Evolutionary conservation across 2,113 vertebrate species (phyloP).

Genomic region (Azemiops feae): DNA sequence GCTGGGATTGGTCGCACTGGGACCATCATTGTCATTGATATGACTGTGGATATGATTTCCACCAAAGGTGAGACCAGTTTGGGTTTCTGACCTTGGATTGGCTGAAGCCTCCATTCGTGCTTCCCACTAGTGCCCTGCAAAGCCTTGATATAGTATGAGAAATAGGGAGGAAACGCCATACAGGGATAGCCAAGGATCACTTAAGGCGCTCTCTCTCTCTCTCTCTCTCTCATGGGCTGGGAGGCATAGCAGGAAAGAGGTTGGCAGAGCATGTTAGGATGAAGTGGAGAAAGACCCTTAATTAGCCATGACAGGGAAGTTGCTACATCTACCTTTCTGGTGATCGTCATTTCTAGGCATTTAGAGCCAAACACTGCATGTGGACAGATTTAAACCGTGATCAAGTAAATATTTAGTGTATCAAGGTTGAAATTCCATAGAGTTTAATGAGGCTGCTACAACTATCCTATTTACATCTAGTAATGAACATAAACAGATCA

Average conservation of each 20-base stretch:
- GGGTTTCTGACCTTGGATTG: not conserved
- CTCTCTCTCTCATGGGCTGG: not conserved
- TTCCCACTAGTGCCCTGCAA: not conserved
- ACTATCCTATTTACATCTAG: no score
- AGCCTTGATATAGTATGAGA: not conserved
- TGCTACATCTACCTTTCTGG: not conserved
- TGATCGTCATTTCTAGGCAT: not conserved
- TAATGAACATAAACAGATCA: no score
- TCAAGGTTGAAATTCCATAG: no score
- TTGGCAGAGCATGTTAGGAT: not conserved
- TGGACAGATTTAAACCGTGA: not conserved
- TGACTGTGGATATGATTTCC: conserved; percentile 87
- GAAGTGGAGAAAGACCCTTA: not conserved
- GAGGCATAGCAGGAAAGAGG: no score
- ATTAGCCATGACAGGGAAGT: not conserved
- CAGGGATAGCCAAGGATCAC: not conserved
- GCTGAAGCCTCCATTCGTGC: not conserved
- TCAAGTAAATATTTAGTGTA: not conserved
- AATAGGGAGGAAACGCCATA: not conserved
- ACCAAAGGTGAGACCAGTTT: conserved; percentile 76
- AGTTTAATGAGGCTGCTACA: no score
- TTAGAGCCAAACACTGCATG: not conserved
- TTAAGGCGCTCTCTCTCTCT: not conserved
- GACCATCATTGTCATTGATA: conserved; percentile 94
- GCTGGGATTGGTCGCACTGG: conserved; percentile 96